Percentiles rank a stretch among this genome's conserved stretches.
phyloP scores from a whole-genome alignment of 64 coral and sea anemone species.

The Trachythela sp. region DNA sequence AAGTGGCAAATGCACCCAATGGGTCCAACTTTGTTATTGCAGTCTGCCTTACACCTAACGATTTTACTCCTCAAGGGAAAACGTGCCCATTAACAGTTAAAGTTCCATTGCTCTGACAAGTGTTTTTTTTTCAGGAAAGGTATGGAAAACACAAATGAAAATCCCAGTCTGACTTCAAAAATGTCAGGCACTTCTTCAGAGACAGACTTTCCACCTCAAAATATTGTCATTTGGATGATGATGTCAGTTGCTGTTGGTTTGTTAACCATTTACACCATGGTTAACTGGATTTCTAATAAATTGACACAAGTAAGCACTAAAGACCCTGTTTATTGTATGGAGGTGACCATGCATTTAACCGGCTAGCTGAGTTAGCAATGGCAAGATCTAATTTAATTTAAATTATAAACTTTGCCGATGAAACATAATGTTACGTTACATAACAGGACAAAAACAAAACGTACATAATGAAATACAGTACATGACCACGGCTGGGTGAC shows the following conservation, averaged over 20 bases:
- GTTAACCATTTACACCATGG: slow-evolving; percentile 1
- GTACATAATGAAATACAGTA: too few species aligned
- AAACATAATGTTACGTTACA: too few species aligned
- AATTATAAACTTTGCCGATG: too few species aligned
- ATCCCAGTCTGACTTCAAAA: not conserved
- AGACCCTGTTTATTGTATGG: not conserved
- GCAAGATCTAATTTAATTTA: too few species aligned
- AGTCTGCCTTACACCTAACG: too few species aligned
- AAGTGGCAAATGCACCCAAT: too few species aligned
- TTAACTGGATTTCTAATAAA: not conserved
- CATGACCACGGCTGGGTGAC: too few species aligned
- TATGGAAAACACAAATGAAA: not conserved
- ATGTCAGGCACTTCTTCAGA: not conserved
- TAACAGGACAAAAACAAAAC: too few species aligned
- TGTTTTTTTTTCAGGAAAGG: not conserved
- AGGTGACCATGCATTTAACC: not conserved
- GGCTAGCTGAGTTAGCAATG: too few species aligned
- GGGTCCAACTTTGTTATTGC: too few species aligned
- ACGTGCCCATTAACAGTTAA: not conserved
- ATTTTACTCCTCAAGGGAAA: not conserved
- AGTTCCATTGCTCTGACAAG: not conserved
- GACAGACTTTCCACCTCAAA: not conserved
- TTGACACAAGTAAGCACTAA: not conserved
- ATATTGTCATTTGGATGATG: not conserved
- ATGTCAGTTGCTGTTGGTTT: not conserved